These are phyloP conservation scores for Adelges cooleyi DNA, from an alignment of 1,140 invertebrate species.

Conservation along the genomic window DNA sequence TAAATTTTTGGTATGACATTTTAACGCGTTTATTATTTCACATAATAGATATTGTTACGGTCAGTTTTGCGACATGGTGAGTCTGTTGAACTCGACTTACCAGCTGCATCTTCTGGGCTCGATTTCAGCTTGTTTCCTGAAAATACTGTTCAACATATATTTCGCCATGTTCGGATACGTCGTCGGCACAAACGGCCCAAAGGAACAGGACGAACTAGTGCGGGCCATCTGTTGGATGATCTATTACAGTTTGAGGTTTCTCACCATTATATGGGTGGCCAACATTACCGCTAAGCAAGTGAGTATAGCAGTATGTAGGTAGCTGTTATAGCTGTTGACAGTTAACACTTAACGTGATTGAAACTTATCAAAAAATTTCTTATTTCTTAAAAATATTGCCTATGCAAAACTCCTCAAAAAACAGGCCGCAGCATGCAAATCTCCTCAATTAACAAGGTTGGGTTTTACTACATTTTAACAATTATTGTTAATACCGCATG, in stretches of 20 bases:
- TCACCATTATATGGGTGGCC: constrained; percentile 28
- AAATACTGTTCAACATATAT: constrained; percentile 33
- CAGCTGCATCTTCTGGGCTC: constrained; percentile 31
- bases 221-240: constrained; percentile 30
- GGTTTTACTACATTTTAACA: neutral
- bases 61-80: constrained; percentile 30
- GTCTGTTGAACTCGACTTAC: constrained; percentile 31
- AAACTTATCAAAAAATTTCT: neutral
- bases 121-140: constrained; percentile 31
- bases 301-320: too few relatives aligned
- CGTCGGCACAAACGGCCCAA: constrained; percentile 24
- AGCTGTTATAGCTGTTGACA: too few relatives aligned
- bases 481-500: neutral
- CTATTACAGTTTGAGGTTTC: constrained; percentile 30
- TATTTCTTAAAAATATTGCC: neutral
- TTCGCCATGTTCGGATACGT: constrained; percentile 33
- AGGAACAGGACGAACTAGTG: constrained; percentile 13
- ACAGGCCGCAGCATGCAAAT: neutral
- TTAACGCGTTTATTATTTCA: neutral
- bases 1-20: too few relatives aligned
- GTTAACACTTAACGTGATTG: too few relatives aligned
- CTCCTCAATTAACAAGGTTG: neutral
- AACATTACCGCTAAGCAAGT: constrained; percentile 29
- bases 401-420: too few relatives aligned
- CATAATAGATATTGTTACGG: constrained; percentile 30